Evolutionary conservation across 2,113 vertebrate species (phyloP), one percentile per base, ranked within the genome.

Genomic region (Pterophyllum scalare): DNA sequence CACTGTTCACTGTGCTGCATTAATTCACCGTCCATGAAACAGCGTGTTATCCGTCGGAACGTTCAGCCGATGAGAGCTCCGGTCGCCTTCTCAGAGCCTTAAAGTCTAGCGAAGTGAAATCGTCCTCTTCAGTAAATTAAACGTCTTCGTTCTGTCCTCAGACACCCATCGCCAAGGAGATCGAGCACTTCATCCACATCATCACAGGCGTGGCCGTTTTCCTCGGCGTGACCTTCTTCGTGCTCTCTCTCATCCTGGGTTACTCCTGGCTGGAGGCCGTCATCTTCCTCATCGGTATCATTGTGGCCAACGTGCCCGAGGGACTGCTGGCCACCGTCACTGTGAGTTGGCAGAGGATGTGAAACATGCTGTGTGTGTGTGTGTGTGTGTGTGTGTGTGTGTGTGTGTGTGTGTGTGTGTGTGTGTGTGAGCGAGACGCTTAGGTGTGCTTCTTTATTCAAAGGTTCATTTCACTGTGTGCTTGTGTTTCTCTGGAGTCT

Each of bases 231-330:
- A 90, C 91, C 91, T 97, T 97, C 94, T 98, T 98, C 88, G 33
- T 98, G 84, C 96, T 97, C 72, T 97, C 97, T 3, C 90, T 97
- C 88, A 91, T 96, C 28, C 95, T 98, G 26, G 97, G 97, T 2
- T 98, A 98, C 83, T 17, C 1, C 87, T 98, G 97, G 97, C 95
- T 98, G 1, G 97, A 98, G 83, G 97, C 97, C 0, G 97, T 98
- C 91, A 98, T 98, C 93, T 98, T 98, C 95, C 97, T 98, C 91
- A 98, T 98, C 2, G 97, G 97, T 43, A 98, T 98, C 95, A 98
- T 98, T 3, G 97, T 98, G 13, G 97, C 97, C 59, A 98, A 98
- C 26, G 97, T 98, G 40, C 97, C 97, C 0, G 97, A 98, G 87
- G 97, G 97, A 0, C 96, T 97, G 65, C 96, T 98, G 95, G 97